A percentile compares a stretch with the other conserved stretches of the same genome.
Evolutionary conservation across 2,888 invertebrate genomes (phyloP).

Genomic region (Metalampra italica): DNA sequence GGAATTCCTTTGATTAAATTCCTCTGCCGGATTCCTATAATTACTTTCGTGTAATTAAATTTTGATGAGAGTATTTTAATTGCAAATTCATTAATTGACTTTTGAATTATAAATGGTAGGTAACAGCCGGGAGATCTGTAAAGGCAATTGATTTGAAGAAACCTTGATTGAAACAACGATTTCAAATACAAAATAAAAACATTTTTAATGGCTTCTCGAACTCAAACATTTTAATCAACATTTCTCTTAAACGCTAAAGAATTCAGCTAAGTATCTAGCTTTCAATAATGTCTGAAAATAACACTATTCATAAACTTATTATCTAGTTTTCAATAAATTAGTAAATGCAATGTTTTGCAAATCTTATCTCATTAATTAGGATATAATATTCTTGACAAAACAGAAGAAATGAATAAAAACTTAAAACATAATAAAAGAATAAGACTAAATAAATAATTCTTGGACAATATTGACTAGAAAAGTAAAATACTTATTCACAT

Average conservation of each 20-base stretch:
- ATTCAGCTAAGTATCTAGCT: slow-evolving; percentile 28
- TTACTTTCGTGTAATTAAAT: too few species aligned
- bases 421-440: background rate
- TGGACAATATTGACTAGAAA: too few species aligned
- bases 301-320: slow-evolving; percentile 16
- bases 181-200: slow-evolving; percentile 63
- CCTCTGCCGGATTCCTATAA: too few species aligned
- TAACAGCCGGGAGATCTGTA: background rate
- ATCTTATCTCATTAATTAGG: too few species aligned
- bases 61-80: too few species aligned
- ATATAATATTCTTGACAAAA: background rate
- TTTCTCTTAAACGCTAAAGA: slow-evolving; percentile 22
- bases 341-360: background rate
- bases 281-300: slow-evolving; percentile 22
- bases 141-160: background rate
- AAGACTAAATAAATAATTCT: background rate
- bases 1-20: too few species aligned
- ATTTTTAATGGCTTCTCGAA: slow-evolving; percentile 47
- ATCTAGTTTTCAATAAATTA: slow-evolving; percentile 7
- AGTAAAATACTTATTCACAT: too few species aligned
- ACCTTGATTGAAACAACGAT: slow-evolving; percentile 36
- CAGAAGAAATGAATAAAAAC: background rate
- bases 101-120: background rate
- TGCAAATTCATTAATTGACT: too few species aligned
- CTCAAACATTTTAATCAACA: slow-evolving; percentile 36